These are phyloP conservation scores for Chelon auratus DNA, from an alignment of 2,797 vertebrate genomes.

Conservation along the genomic window DNA sequence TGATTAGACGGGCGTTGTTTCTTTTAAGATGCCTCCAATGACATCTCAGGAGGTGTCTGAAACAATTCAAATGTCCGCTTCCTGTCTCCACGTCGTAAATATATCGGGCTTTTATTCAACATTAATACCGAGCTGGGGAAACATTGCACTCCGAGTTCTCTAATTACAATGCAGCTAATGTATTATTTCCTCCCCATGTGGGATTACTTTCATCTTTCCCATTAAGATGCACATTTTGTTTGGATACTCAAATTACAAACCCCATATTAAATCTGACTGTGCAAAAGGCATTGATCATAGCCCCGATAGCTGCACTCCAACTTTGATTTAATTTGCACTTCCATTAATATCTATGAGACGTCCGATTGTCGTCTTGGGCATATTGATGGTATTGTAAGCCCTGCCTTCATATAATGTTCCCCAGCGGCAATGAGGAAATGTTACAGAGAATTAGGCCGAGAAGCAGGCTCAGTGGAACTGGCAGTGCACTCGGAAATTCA, in stretches of 20 bases:
- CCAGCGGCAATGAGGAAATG: constrained; percentile 84
- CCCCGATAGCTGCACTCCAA: constrained; percentile 82
- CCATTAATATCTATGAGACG: constrained; percentile 88
- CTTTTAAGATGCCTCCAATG: constrained; percentile 44
- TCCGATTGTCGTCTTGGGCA: constrained; percentile 85
- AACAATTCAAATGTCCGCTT: constrained; percentile 64
- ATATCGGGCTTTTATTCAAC: constrained; percentile 76
- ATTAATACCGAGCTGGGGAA: constrained; percentile 73
- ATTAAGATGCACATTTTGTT: constrained; percentile 87
- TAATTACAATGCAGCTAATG: constrained; percentile 86
- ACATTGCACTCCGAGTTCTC: constrained; percentile 79
- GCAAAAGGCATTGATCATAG: constrained; percentile 87
- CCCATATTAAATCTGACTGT: constrained; percentile 85
- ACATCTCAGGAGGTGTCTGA: constrained; percentile 58
- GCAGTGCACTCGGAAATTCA: constrained; percentile 83
- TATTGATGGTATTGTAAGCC: constrained; percentile 86
- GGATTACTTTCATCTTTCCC: constrained; percentile 83
- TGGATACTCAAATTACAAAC: constrained; percentile 85
- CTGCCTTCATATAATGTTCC: constrained; percentile 85
- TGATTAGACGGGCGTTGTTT: constrained; percentile 22
- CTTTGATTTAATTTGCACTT: constrained; percentile 87
- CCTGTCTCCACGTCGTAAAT: constrained; percentile 65
- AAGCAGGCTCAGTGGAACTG: constrained; percentile 81
- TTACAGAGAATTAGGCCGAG: constrained; percentile 85
- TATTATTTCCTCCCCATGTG: constrained; percentile 81